phyloP scores from a whole-genome alignment of 2,113 vertebrate genomes.

The Anhinga anhinga region DNA sequence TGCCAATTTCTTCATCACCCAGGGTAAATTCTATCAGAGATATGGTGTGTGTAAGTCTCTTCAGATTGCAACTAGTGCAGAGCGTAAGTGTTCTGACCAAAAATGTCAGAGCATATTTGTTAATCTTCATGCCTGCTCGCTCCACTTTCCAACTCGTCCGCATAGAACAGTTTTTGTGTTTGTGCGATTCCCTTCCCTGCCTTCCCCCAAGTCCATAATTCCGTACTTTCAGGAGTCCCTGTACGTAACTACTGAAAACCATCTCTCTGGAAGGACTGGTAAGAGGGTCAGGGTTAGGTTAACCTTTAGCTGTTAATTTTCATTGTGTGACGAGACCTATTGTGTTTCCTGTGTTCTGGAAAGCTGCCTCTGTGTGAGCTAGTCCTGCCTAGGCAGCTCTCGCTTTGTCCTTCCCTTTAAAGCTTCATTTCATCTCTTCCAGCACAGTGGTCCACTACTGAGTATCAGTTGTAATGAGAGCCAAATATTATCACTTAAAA shows the following conservation, averaged over 20 bases:
- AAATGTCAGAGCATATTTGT: background rate
- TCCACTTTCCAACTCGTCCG: background rate
- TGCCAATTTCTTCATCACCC: background rate
- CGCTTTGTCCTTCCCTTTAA: background rate
- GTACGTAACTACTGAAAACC: background rate
- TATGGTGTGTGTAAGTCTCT: background rate
- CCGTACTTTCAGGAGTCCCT: background rate
- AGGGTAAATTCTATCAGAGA: background rate
- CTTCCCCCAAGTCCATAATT: background rate
- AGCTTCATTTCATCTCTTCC: background rate
- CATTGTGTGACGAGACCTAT: background rate
- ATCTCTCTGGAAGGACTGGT: background rate
- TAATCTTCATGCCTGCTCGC: background rate
- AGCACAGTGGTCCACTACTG: background rate
- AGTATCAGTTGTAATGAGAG: background rate
- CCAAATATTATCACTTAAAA: background rate
- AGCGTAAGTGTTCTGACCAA: background rate
- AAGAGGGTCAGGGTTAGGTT: background rate
- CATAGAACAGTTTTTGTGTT: background rate
- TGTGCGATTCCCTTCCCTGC: background rate
- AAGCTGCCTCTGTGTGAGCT: background rate
- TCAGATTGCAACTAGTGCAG: background rate
- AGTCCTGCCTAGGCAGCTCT: background rate
- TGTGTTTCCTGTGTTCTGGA: background rate
- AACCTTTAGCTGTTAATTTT: background rate